Evolutionary conservation across 2,113 vertebrate species (phyloP).

Genomic region (Polypterus bichir): DNA sequence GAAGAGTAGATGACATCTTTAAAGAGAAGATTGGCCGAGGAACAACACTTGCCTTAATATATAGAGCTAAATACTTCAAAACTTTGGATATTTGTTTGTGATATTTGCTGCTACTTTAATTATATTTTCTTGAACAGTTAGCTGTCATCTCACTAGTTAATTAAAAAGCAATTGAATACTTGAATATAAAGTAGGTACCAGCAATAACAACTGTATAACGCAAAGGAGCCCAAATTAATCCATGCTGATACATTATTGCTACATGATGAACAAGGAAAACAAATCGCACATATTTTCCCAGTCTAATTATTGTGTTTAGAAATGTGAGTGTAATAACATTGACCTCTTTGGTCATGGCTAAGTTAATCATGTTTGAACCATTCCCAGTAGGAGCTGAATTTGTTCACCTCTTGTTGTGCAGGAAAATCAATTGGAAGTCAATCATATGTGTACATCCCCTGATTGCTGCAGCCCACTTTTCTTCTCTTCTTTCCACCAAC

Average conservation of each 20-base stretch:
- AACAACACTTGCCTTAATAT: too few species aligned
- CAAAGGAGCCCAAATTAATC: conserved; percentile 46
- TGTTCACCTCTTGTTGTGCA: conserved; percentile 52
- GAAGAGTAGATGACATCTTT: too few species aligned
- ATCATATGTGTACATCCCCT: conserved; percentile 42
- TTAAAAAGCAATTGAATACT: too few species aligned
- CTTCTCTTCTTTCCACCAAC: conserved; percentile 32
- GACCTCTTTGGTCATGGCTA: conserved; percentile 67
- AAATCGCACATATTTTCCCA: conserved; percentile 54
- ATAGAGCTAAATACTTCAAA: too few species aligned
- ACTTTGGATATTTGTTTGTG: too few species aligned
- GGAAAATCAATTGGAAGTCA: conserved; percentile 58
- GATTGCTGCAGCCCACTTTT: conserved; percentile 37
- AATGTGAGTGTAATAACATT: conserved; percentile 58
- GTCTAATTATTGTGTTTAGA: conserved; percentile 59
- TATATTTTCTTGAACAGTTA: too few species aligned
- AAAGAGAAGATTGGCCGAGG: too few species aligned
- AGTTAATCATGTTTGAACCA: conserved; percentile 68
- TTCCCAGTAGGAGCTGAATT: conserved; percentile 58
- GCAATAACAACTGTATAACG: not conserved
- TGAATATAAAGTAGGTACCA: not conserved
- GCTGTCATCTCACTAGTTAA: too few species aligned
- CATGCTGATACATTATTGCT: conserved; percentile 47
- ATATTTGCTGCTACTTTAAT: too few species aligned
- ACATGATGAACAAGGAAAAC: conserved; percentile 51